phyloP scores from a whole-genome alignment of 2,113 vertebrate species.

The Rhinolophus ferrumequinum region DNA sequence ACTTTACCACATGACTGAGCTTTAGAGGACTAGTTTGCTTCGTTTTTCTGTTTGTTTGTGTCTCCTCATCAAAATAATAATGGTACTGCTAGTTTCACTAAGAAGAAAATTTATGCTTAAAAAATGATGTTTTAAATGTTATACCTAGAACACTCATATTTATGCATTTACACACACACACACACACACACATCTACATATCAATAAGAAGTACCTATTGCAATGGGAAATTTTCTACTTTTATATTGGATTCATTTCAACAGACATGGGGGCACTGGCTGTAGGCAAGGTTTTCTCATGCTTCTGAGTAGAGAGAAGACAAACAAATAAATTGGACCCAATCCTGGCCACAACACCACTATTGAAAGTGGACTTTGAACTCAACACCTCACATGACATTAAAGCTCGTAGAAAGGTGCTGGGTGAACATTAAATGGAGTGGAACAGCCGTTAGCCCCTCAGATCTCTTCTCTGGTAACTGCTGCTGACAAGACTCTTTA shows the following conservation, averaged over 20 bases:
- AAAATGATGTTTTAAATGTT: not conserved
- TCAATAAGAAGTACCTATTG: not conserved
- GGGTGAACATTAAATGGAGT: not conserved
- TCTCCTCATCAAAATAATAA: not conserved
- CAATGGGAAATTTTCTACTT: not conserved
- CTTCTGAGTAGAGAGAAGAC: not conserved
- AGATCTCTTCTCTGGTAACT: not conserved
- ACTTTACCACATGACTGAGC: not conserved
- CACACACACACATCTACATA: not conserved
- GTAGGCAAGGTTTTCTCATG: not conserved
- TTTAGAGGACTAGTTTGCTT: not conserved
- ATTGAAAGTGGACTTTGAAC: not conserved
- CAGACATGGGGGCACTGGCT: not conserved
- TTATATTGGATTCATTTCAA: not conserved
- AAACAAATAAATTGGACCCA: not conserved
- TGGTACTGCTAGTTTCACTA: not conserved
- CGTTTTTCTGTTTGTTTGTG: not conserved
- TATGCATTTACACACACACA: not conserved
- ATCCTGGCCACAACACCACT: not conserved
- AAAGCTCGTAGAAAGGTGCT: not conserved
- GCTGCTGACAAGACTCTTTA: not conserved
- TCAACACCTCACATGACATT: not conserved
- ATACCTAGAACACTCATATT: not conserved
- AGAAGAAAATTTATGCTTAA: conserved; percentile 33
- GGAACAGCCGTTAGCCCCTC: not conserved